Evolutionary conservation across 2,113 vertebrate species (phyloP), one percentile per base, ranked within the genome.

Genomic region (Elephas maximus): DNA sequence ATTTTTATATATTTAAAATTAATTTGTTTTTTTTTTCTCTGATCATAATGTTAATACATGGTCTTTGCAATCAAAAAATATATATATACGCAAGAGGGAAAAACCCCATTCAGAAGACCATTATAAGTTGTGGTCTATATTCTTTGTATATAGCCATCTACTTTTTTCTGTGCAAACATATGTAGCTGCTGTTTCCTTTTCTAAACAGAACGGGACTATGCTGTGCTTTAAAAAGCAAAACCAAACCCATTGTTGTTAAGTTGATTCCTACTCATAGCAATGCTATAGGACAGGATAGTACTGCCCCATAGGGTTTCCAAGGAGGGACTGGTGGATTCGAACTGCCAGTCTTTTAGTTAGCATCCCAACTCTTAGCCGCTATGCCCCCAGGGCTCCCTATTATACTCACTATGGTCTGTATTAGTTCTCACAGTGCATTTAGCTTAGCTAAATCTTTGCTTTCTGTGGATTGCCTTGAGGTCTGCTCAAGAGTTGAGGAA

Each of bases 1-100:
- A 23, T 93, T 95, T 85, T 94, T 91, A 33, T 79, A 63, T 91
- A 86, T 90, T 90, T 93, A 81, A 93, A 95, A n/a, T 83, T 23
- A 93, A 44, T n/a, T 62, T 89, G n/a, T 8, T 33, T 41, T 79
- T 73, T 82, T 89, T 74, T 15, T 23, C 11, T 44, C 6, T 71
- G 12, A 62, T 91, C 18, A 45, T 96, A 80, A 65, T 51, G 91
- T 95, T 79, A 69, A 86, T 94, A 33, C 2, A 28, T 86, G 0
- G 15, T 93, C 8, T 95, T 84, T 90, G 18, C 17, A 92, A 20
- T 90, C 57, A 77, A 1, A 65, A 84, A 91, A 88, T 6, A 77
- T 5, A 45, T 26, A 45, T 26, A 63, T 53, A 51, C 57, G 26
- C 2, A 74, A 45, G 30, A 91, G 65, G 44, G 41, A 41, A 76